Evolutionary conservation across 2,888 invertebrate genomes (phyloP).

Genomic region (Melieria picta): DNA sequence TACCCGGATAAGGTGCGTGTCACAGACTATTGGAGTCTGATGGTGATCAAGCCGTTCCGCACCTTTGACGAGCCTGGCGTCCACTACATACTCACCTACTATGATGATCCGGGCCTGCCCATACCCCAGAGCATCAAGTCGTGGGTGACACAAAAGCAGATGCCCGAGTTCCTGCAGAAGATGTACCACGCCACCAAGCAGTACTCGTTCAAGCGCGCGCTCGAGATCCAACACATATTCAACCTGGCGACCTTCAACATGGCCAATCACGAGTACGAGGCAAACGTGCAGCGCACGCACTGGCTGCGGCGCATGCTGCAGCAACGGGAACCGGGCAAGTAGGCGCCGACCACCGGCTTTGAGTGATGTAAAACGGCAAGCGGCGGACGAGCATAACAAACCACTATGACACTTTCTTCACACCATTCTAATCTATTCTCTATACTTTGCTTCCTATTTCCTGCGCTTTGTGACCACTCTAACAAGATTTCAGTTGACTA

Average conservation of each 20-base stretch:
- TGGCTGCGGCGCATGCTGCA: conserved; percentile 47
- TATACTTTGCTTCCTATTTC: too few species aligned
- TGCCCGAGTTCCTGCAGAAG: conserved; percentile 79
- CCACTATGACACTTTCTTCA: too few species aligned
- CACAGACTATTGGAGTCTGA: conserved; percentile 84
- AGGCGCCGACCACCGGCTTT: neutral
- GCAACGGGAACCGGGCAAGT: conserved; percentile 24
- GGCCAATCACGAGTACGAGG: conserved; percentile 54
- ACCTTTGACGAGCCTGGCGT: conserved; percentile 61
- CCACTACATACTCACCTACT: conserved; percentile 85
- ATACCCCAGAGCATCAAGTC: conserved; percentile 77
- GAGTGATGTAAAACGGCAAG: neutral
- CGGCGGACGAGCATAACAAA: too few species aligned
- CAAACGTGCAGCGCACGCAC: conserved; percentile 56
- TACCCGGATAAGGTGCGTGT: conserved; percentile 78
- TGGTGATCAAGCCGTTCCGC: conserved; percentile 78
- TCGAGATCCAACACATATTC: conserved; percentile 62
- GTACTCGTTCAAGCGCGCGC: conserved; percentile 67
- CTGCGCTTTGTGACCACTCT: too few species aligned
- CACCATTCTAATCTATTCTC: too few species aligned
- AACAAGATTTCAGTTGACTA: too few species aligned
- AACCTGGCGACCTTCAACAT: conserved; percentile 44
- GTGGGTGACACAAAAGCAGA: conserved; percentile 81
- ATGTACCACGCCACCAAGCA: conserved; percentile 76
- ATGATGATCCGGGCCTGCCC: conserved; percentile 83